Conservation (phyloP, 2,888 invertebrate genomes). For the Hoplodrina blanda region DNA sequence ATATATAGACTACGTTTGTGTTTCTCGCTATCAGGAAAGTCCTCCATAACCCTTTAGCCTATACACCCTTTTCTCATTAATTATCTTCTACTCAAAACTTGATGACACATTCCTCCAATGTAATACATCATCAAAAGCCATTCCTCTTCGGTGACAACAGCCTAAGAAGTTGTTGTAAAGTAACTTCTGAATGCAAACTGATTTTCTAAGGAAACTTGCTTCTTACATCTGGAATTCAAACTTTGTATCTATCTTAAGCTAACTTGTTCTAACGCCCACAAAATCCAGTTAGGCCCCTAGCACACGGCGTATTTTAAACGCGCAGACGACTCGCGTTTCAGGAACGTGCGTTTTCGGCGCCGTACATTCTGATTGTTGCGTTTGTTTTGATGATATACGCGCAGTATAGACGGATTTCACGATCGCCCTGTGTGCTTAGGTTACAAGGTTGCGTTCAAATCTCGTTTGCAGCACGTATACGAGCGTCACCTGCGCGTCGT, state of each 20-base stretch:
- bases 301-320: too few species aligned
- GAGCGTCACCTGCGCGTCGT: too few species aligned
- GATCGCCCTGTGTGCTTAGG: too few species aligned
- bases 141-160: background rate
- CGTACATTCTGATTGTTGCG: too few species aligned
- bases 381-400: too few species aligned
- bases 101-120: background rate
- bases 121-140: background rate
- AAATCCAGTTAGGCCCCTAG: conserved; percentile 20
- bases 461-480: too few species aligned
- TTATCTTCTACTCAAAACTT: background rate
- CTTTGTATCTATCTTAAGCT: conserved; percentile 17
- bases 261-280: background rate
- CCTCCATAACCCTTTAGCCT: background rate
- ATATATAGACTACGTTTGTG: too few species aligned
- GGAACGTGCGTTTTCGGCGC: too few species aligned
- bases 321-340: too few species aligned
- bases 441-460: too few species aligned
- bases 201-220: conserved; percentile 21
- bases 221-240: conserved; percentile 10
- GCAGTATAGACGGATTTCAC: too few species aligned
- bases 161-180: background rate
- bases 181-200: background rate
- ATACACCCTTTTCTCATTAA: background rate
- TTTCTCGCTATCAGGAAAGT: background rate